Evolutionary conservation across 1,140 invertebrate genomes (phyloP).

Genomic region (Trachymyrmex cornetzi): DNA sequence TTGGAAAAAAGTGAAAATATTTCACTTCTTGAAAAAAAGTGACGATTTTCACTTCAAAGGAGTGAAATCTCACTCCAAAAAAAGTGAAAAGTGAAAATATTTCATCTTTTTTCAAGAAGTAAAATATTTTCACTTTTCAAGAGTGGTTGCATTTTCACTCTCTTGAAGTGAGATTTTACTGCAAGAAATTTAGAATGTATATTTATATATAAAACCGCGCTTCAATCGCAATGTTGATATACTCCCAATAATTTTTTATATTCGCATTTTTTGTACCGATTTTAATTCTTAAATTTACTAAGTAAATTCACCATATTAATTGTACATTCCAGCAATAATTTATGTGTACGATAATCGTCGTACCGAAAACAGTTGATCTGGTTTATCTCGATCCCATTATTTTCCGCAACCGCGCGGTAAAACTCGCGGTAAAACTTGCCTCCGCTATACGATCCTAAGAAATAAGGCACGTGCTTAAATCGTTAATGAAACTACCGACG

Average conservation of each 20-base stretch:
- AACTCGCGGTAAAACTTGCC: background rate
- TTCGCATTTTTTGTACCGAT: background rate
- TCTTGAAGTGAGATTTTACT: no score
- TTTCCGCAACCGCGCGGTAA: conserved; percentile 15
- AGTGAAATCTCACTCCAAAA: no score
- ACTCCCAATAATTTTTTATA: background rate
- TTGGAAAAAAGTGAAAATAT: no score
- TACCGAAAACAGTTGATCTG: conserved; percentile 25
- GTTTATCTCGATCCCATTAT: conserved; percentile 47
- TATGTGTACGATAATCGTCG: conserved; percentile 13
- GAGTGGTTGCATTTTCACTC: no score
- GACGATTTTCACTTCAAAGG: no score
- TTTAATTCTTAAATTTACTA: background rate
- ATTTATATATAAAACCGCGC: background rate
- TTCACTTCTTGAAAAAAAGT: no score
- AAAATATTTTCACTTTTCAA: no score
- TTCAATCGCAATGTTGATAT: background rate
- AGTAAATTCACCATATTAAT: conserved; percentile 1
- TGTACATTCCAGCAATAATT: background rate
- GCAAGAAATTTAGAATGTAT: background rate
- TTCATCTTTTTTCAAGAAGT: no score
- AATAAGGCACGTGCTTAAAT: conserved; percentile 55
- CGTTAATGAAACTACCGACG: conserved; percentile 62
- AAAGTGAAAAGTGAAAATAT: no score
- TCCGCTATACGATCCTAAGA: background rate